Conservation (phyloP, 2,797 vertebrate species). For the Ceryle rudis region DNA sequence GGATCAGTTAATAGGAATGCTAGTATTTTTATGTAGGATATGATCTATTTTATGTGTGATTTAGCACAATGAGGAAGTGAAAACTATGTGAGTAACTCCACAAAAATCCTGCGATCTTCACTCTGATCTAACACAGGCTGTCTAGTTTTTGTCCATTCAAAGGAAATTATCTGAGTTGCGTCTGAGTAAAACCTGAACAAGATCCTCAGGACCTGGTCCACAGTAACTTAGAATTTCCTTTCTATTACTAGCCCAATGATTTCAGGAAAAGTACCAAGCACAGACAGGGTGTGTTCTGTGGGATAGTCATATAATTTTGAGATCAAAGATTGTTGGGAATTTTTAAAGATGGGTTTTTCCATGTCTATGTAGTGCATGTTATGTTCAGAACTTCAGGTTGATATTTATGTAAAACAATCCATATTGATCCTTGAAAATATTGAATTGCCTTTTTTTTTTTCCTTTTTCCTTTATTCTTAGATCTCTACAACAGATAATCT, state of each 20-base stretch:
- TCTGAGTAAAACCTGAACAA: constrained; percentile 18
- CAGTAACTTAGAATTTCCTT: constrained; percentile 7
- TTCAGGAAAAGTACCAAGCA: background rate
- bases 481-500: background rate
- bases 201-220: background rate
- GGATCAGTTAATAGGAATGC: background rate
- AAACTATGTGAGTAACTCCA: background rate
- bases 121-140: background rate
- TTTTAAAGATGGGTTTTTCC: background rate
- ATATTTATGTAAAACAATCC: background rate
- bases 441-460: background rate
- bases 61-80: background rate
- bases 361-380: background rate
- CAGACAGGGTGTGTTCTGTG: background rate
- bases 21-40: background rate
- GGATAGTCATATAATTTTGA: background rate
- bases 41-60: background rate
- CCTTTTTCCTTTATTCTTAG: background rate
- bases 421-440: background rate
- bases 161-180: background rate
- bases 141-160: background rate
- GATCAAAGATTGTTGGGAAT: background rate
- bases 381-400: background rate
- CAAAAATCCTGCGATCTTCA: background rate
- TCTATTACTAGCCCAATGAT: background rate